phyloP scores from a whole-genome alignment of 2,888 invertebrate genomes.

The Cerceris ruficornis region DNA sequence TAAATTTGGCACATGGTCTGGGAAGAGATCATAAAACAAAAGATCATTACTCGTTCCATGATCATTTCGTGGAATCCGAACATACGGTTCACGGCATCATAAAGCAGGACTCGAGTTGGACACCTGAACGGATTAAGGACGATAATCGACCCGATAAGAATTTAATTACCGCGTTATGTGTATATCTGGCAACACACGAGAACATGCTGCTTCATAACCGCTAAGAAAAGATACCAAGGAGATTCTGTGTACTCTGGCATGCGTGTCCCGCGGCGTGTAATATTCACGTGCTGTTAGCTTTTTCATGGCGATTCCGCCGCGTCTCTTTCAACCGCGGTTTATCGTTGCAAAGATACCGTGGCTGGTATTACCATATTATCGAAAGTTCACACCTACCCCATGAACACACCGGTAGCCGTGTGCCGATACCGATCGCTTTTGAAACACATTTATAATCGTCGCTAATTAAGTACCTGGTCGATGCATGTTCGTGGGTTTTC shows the following conservation, averaged over 20 bases:
- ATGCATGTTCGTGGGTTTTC: background rate
- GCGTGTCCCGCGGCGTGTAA: conserved; percentile 48
- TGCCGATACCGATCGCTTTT: conserved; percentile 56
- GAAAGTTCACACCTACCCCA: conserved; percentile 60
- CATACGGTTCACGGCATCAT: conserved; percentile 20
- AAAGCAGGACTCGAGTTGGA: conserved; percentile 33
- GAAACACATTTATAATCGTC: conserved; percentile 54
- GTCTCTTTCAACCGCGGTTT: conserved; percentile 19
- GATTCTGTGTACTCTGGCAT: conserved; percentile 44
- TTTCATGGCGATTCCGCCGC: conserved; percentile 14
- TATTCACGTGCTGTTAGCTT: conserved; percentile 42
- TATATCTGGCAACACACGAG: conserved; percentile 32
- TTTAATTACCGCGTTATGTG: conserved; percentile 66
- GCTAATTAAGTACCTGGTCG: conserved; percentile 46
- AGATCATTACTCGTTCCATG: conserved; percentile 25
- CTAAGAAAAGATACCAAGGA: conserved; percentile 53
- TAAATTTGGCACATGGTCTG: too few species aligned
- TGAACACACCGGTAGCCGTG: conserved; percentile 42
- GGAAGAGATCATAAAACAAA: background rate
- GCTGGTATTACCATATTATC: conserved; percentile 65
- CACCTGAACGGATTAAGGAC: conserved; percentile 43
- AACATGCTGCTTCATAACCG: conserved; percentile 21
- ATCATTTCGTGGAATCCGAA: conserved; percentile 21
- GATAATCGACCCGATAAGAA: conserved; percentile 66
- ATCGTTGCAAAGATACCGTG: conserved; percentile 60